phyloP scores from a whole-genome alignment of 2,113 vertebrate genomes.

The Lucifuga dentata region DNA sequence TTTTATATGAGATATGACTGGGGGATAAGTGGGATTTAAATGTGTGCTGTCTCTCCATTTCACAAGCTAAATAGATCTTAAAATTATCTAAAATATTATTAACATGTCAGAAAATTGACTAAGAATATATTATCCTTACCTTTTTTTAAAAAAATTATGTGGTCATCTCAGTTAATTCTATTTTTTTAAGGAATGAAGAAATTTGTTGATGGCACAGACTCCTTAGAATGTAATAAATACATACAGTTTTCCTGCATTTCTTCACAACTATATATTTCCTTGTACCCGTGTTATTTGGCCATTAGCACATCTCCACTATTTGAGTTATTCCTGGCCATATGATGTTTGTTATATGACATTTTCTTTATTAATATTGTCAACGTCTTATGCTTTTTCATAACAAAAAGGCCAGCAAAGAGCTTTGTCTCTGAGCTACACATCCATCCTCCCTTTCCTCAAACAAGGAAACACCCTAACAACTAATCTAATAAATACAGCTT shows the following conservation, averaged over 20 bases:
- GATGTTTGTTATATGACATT: neutral
- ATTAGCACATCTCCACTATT: constrained; percentile 25
- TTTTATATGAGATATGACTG: constrained; percentile 1
- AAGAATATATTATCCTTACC: too few relatives aligned
- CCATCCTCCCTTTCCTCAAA: constrained; percentile 23
- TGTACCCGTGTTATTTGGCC: constrained; percentile 38
- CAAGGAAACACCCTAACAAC: constrained; percentile 62
- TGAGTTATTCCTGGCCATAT: constrained; percentile 31
- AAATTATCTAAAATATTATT: too few relatives aligned
- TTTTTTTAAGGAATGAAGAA: too few relatives aligned
- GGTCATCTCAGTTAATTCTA: too few relatives aligned
- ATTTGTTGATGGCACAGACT: too few relatives aligned
- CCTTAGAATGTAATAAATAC: too few relatives aligned
- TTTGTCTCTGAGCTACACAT: neutral
- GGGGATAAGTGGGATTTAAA: neutral
- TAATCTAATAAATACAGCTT: constrained; percentile 57
- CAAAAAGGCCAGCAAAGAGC: constrained; percentile 7
- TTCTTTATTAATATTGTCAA: neutral
- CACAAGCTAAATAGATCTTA: too few relatives aligned
- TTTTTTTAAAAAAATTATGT: too few relatives aligned
- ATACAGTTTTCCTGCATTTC: too few relatives aligned
- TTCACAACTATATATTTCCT: constrained; percentile 24
- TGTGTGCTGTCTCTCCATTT: constrained; percentile 32
- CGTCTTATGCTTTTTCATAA: too few relatives aligned
- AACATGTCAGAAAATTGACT: too few relatives aligned